Conservation (phyloP, 2,113 vertebrate species). For the Bos indicus region DNA sequence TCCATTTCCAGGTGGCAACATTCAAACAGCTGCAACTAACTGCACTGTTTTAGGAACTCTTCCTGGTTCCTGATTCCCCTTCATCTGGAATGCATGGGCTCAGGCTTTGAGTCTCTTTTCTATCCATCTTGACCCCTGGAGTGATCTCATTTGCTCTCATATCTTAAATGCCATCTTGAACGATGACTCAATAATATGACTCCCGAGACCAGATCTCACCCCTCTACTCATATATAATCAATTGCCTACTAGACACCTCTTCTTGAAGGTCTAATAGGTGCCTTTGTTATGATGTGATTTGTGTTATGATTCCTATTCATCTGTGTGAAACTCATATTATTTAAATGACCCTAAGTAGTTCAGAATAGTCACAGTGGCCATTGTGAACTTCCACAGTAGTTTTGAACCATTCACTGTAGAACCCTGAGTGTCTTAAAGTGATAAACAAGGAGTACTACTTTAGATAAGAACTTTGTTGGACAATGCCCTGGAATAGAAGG, state of each 20-base stretch:
- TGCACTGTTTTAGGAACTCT: neutral
- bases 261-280: neutral
- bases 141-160: neutral
- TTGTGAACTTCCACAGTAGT: neutral
- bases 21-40: slow-evolving; percentile 15
- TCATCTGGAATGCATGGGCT: neutral
- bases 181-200: neutral
- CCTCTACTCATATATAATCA: neutral
- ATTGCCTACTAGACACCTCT: neutral
- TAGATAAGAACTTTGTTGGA: neutral
- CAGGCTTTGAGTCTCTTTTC: neutral
- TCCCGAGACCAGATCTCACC: neutral
- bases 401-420: neutral
- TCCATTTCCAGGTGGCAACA: neutral
- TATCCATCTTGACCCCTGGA: neutral
- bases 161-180: neutral
- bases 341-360: neutral
- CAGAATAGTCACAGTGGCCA: neutral
- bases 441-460: neutral
- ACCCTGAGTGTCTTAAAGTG: neutral
- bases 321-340: neutral
- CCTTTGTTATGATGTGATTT: neutral
- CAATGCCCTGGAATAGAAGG: neutral
- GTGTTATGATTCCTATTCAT: neutral
- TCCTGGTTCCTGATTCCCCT: neutral